A percentile compares a stretch with the other conserved stretches of the same genome.
phyloP scores from a whole-genome alignment of 92 coral and sea anemone genomes.

The Palythoa heliodiscus region DNA sequence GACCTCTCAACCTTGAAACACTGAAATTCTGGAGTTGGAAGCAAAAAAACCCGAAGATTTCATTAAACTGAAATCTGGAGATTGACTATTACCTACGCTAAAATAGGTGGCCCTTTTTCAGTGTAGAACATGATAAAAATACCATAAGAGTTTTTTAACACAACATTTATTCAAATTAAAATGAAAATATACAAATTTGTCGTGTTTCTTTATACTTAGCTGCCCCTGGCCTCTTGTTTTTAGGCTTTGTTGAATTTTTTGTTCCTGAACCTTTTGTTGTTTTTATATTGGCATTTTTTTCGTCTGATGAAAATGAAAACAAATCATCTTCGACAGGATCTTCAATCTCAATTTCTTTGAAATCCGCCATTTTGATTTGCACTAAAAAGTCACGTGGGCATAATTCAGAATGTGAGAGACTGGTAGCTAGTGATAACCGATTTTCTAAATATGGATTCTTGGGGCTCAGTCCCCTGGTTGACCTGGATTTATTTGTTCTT shows the following conservation, averaged over 20 bases:
- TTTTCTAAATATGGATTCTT: too few species aligned
- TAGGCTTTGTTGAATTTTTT: background rate
- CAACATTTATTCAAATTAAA: too few species aligned
- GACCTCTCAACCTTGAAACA: too few species aligned
- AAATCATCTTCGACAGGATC: background rate
- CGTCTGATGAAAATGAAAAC: background rate
- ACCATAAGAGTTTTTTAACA: too few species aligned
- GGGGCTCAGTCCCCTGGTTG: background rate
- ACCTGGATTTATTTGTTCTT: slow-evolving; percentile 8
- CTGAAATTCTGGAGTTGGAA: too few species aligned
- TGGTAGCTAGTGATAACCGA: background rate
- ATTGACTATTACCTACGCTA: too few species aligned
- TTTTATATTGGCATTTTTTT: background rate
- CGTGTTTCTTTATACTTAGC: slow-evolving; percentile 1
- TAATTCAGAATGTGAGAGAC: background rate
- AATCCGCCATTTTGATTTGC: slow-evolving; percentile 19
- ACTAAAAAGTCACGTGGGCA: background rate
- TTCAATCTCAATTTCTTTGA: slow-evolving; percentile 21
- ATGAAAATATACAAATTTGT: too few species aligned
- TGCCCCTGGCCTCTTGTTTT: slow-evolving; percentile 6
- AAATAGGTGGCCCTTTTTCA: too few species aligned
- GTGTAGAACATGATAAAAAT: too few species aligned
- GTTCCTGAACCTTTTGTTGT: background rate
- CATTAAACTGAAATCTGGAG: too few species aligned
- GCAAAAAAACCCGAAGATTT: too few species aligned